A percentile compares a stretch with the other conserved stretches of the same genome.
These are phyloP conservation scores for Drosophila borealis DNA, from an alignment of 2,888 invertebrate species.

Conservation along the genomic window DNA sequence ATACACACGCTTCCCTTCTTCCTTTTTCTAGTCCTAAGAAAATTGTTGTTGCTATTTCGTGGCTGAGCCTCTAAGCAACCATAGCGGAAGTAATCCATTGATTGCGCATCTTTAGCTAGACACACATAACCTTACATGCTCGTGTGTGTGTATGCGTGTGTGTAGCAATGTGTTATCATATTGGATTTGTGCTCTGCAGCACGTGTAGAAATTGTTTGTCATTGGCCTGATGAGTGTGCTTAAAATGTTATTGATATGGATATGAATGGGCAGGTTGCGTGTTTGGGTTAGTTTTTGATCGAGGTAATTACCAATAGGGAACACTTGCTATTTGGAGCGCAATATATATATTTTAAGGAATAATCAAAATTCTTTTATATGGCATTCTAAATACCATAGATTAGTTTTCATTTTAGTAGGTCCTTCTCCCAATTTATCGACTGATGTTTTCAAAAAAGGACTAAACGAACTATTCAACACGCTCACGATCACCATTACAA, in stretches of 20 bases:
- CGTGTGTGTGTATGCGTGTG: neutral
- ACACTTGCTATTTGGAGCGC: neutral
- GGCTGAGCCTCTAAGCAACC: slow-evolving; percentile 50
- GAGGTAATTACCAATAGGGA: slow-evolving; percentile 25
- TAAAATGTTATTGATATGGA: slow-evolving; percentile 62
- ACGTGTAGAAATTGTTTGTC: slow-evolving; percentile 60
- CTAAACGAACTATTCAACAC: no score
- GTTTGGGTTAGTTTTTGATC: slow-evolving; percentile 1
- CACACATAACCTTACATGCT: slow-evolving; percentile 12
- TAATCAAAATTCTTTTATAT: neutral
- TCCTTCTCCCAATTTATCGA: no score
- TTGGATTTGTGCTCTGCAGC: slow-evolving; percentile 50
- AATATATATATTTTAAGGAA: no score
- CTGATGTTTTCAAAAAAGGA: no score
- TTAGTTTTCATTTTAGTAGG: no score
- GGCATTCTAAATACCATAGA: no score
- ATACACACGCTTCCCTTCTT: slow-evolving; percentile 12
- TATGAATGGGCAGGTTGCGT: slow-evolving; percentile 20
- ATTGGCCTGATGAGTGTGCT: slow-evolving; percentile 56
- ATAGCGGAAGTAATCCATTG: slow-evolving; percentile 75
- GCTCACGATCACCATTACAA: no score
- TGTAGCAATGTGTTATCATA: slow-evolving; percentile 34
- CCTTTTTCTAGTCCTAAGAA: slow-evolving; percentile 12
- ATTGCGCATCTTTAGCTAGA: slow-evolving; percentile 53
- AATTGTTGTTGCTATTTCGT: slow-evolving; percentile 42